These are phyloP conservation scores for Alexandromys fortis DNA, from an alignment of 2,113 vertebrate species.

Conservation along the genomic window DNA sequence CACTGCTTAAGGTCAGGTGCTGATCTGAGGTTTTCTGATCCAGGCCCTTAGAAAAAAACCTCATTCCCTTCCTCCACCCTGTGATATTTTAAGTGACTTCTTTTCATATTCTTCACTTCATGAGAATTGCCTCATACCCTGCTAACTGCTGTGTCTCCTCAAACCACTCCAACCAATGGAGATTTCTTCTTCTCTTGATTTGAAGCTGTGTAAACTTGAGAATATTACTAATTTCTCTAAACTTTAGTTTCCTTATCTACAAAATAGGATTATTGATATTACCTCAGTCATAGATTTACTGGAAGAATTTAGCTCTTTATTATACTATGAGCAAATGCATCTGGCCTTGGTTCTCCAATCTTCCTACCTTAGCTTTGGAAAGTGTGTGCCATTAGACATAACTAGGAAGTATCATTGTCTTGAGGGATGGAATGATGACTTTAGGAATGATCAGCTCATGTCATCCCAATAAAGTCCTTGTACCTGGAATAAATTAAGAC, in stretches of 20 bases:
- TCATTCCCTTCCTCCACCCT: not conserved
- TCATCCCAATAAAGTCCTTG: not conserved
- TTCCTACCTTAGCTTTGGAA: not conserved
- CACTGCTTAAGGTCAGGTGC: not conserved
- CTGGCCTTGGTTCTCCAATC: not conserved
- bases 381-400: not conserved
- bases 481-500: not conserved
- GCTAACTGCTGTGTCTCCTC: not conserved
- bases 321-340: not conserved
- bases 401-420: not conserved
- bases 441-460: not conserved
- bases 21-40: not conserved
- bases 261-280: not conserved
- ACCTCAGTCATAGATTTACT: not conserved
- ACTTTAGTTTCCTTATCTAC: not conserved
- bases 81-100: not conserved
- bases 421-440: not conserved
- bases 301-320: not conserved
- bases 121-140: not conserved
- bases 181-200: conserved; percentile 24
- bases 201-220: not conserved
- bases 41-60: not conserved
- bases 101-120: not conserved
- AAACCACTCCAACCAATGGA: not conserved
- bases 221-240: not conserved